Evolutionary conservation across 2,113 vertebrate species (phyloP).

Genomic region (Paratilapia polleni): DNA sequence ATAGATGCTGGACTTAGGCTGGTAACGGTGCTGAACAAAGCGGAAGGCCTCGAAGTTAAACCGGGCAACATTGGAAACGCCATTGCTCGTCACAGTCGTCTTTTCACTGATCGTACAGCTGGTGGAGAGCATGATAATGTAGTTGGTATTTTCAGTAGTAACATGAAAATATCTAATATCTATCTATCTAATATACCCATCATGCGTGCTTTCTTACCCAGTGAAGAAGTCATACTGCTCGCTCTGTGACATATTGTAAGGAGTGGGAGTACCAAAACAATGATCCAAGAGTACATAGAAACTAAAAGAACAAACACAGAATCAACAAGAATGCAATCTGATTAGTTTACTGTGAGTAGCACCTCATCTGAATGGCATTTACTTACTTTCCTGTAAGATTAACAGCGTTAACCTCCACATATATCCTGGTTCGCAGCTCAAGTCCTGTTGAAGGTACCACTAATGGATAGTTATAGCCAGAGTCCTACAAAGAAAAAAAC

Average conservation of each 20-base stretch:
- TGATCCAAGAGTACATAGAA: slow-evolving; percentile 82
- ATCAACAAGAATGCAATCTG: background rate
- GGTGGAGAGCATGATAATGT: background rate
- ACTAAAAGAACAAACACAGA: slow-evolving; percentile 60
- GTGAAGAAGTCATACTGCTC: slow-evolving; percentile 75
- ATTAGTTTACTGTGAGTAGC: background rate
- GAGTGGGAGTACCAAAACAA: slow-evolving; percentile 79
- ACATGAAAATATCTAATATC: background rate
- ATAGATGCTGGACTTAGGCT: slow-evolving; percentile 75
- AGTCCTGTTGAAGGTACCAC: slow-evolving; percentile 72
- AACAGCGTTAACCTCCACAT: slow-evolving; percentile 77
- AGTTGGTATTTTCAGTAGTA: background rate
- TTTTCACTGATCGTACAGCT: slow-evolving; percentile 68
- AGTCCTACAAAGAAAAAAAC: slow-evolving; percentile 60
- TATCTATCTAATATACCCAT: background rate
- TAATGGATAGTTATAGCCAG: slow-evolving; percentile 52
- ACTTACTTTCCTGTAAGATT: slow-evolving; percentile 84
- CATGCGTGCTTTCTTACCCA: slow-evolving; percentile 61
- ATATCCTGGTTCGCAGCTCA: slow-evolving; percentile 70
- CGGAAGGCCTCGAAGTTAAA: slow-evolving; percentile 83
- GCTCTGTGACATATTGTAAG: slow-evolving; percentile 60
- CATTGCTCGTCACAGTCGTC: slow-evolving; percentile 71
- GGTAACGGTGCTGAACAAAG: slow-evolving; percentile 77
- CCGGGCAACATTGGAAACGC: slow-evolving; percentile 56
- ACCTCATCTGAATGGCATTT: background rate